A percentile compares a stretch with the other conserved stretches of the same genome.
Conservation (phyloP, 30 jellyfish, hydroid and myxozoan genomes). For the Hydractinia symbiolongicarpus region DNA sequence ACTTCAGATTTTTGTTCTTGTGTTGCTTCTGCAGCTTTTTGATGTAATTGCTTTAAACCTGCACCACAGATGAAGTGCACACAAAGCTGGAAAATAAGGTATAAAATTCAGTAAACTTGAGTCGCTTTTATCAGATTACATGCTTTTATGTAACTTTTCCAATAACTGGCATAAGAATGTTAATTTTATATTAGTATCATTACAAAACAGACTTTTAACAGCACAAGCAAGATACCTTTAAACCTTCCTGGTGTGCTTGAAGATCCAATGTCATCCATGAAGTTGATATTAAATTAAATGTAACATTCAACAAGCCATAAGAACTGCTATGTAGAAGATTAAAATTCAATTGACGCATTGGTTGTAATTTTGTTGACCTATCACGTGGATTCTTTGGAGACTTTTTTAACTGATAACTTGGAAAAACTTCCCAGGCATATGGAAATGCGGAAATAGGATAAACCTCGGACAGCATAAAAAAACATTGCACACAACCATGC, state of each 20-base stretch:
- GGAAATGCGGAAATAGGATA: conserved; percentile 75
- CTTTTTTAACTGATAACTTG: conserved; percentile 37
- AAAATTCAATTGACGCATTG: conserved; percentile 55
- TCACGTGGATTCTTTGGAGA: conserved; percentile 27
- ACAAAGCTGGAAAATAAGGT: conserved; percentile 41
- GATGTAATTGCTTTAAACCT: conserved; percentile 38
- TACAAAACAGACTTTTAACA: too few species aligned
- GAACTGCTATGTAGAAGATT: conserved; percentile 34
- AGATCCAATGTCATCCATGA: conserved; percentile 81
- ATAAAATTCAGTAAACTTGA: too few species aligned
- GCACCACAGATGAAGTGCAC: conserved; percentile 82
- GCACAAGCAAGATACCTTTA: conserved; percentile 40
- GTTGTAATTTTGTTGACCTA: conserved; percentile 13
- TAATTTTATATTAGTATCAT: too few species aligned
- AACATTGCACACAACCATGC: conserved; percentile 90
- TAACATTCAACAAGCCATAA: conserved; percentile 58
- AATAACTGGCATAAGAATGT: too few species aligned
- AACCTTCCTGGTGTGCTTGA: conserved; percentile 86
- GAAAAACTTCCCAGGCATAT: conserved; percentile 87
- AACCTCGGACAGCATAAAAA: conserved; percentile 65
- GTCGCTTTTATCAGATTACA: too few species aligned
- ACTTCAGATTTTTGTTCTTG: conserved; percentile 49
- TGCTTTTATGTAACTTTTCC: too few species aligned
- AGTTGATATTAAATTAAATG: conserved; percentile 55
- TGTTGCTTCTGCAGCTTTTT: conserved; percentile 54